Evolutionary conservation across 2,888 invertebrate genomes (phyloP).

Genomic region (Campaea margaritaria): DNA sequence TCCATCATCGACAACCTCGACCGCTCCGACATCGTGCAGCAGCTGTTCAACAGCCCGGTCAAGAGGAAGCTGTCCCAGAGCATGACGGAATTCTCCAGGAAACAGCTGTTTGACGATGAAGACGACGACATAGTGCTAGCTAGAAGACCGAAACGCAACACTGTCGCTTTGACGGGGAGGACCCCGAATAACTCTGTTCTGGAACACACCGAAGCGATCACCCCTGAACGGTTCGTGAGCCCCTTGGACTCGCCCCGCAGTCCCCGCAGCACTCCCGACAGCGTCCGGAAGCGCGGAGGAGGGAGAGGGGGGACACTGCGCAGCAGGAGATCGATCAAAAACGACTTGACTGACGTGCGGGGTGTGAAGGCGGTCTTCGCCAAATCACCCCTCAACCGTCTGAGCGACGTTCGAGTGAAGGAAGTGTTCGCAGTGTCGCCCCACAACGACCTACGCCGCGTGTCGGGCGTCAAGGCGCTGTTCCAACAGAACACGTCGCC

Average conservation of each 20-base stretch:
- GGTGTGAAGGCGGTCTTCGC: conserved; percentile 72
- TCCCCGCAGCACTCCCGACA: conserved; percentile 55
- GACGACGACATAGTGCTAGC: conserved; percentile 46
- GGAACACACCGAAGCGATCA: conserved; percentile 52
- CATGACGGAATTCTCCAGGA: conserved; percentile 74
- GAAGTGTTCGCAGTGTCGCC: conserved; percentile 50
- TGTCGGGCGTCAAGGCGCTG: conserved; percentile 57
- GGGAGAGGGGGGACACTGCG: conserved; percentile 62
- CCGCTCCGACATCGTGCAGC: conserved; percentile 73
- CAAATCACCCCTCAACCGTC: conserved; percentile 48
- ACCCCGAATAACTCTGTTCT: conserved; percentile 53
- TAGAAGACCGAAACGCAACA: conserved; percentile 51
- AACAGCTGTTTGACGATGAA: conserved; percentile 61
- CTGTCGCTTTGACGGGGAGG: conserved; percentile 48
- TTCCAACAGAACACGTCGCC: conserved; percentile 56
- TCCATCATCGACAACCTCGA: conserved; percentile 76
- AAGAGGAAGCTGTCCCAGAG: conserved; percentile 80
- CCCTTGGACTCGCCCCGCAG: conserved; percentile 65
- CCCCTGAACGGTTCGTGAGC: conserved; percentile 70
- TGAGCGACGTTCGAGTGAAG: conserved; percentile 58
- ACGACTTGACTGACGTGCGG: conserved; percentile 69
- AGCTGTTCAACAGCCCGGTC: conserved; percentile 78
- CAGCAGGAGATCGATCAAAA: conserved; percentile 57
- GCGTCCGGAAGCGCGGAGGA: conserved; percentile 30
- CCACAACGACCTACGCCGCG: conserved; percentile 52